Conservation (phyloP, 2,888 invertebrate genomes). For the Bugula neritina region DNA sequence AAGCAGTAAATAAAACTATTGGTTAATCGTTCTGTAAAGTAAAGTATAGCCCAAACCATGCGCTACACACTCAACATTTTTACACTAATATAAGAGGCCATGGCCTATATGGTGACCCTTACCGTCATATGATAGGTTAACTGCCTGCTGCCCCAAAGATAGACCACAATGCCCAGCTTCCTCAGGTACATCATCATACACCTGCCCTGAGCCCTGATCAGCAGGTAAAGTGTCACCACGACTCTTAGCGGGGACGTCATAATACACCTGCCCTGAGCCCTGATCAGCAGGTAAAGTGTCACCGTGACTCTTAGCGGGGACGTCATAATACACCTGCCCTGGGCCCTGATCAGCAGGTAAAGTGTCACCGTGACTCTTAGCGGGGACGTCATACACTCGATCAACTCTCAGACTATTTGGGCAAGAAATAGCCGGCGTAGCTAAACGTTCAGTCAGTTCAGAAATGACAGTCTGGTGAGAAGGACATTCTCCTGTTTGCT, state of each 20-base stretch:
- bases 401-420: no score
- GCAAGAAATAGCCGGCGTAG: no score
- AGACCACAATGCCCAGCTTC: no score
- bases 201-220: neutral
- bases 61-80: no score
- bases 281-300: neutral
- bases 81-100: no score
- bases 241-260: neutral
- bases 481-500: neutral
- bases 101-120: no score
- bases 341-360: neutral
- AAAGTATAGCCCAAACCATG: no score
- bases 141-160: no score
- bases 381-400: neutral
- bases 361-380: neutral
- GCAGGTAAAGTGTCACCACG: neutral
- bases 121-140: no score
- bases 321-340: neutral
- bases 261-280: neutral
- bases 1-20: no score
- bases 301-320: neutral
- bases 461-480: neutral
- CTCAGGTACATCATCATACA: neutral
- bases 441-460: neutral
- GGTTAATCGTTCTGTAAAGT: no score